Evolutionary conservation across 2,797 vertebrate species (phyloP).

Genomic region (Lepilemur ruficaudatus): DNA sequence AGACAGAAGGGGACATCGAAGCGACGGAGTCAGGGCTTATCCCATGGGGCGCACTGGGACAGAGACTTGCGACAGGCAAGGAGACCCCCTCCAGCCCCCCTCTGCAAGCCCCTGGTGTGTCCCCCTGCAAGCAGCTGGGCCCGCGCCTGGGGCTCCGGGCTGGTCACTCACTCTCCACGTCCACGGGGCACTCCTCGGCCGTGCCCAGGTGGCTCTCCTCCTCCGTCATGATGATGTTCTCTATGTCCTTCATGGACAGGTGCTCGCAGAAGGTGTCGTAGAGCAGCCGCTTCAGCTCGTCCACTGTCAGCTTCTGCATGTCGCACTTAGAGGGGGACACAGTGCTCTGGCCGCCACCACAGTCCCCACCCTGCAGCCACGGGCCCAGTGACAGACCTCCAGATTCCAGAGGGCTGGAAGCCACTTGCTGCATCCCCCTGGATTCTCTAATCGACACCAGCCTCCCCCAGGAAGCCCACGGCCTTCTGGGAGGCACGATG

Average conservation of each 20-base stretch:
- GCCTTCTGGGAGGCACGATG: not conserved
- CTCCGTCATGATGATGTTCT: conserved; percentile 99
- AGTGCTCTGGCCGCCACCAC: not conserved
- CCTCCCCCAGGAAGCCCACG: not conserved
- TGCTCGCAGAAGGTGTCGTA: conserved; percentile 99
- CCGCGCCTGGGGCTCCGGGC: fast-evolving
- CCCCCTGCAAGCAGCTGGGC: fast-evolving
- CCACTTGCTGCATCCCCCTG: not conserved
- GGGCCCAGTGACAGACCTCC: not conserved
- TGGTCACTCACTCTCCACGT: conserved; percentile 95
- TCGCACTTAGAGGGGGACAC: conserved; percentile 88
- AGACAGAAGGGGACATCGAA: conserved; percentile 4
- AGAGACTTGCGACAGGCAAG: not conserved
- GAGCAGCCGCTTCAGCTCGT: conserved; percentile 96
- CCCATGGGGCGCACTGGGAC: not conserved
- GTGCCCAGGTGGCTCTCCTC: conserved; percentile 98
- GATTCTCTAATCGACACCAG: not conserved
- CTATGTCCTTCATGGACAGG: conserved; percentile 99
- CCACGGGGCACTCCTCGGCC: conserved; percentile 93
- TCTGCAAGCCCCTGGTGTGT: fast-evolving
- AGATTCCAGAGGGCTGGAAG: not conserved
- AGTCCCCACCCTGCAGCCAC: not conserved
- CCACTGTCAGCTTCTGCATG: conserved; percentile 98
- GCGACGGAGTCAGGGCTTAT: not conserved
- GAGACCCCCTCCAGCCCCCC: not conserved